Conservation (phyloP, 1,140 invertebrate genomes). For the Leptopilina boulardi region DNA sequence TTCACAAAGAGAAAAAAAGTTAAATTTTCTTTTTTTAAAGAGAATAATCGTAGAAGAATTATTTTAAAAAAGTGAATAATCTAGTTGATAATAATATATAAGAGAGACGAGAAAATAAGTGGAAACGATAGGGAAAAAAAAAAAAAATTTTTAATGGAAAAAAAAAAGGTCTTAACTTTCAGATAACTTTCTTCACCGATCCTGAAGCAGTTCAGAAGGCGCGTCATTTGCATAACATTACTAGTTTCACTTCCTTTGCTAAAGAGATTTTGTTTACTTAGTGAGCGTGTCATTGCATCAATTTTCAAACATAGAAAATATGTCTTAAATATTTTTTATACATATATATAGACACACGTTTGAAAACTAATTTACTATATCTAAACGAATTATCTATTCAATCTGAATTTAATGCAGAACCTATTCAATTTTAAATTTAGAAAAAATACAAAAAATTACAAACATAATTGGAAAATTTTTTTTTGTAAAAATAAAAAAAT, state of each 20-base stretch:
- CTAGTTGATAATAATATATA: not conserved
- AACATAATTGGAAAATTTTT: not conserved
- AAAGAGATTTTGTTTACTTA: constrained; percentile 14
- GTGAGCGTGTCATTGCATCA: constrained; percentile 1
- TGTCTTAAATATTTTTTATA: not conserved
- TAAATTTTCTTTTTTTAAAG: no score
- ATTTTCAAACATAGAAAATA: not conserved
- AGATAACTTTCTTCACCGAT: not conserved
- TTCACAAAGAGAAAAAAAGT: no score
- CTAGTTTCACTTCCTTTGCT: not conserved
- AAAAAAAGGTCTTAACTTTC: not conserved
- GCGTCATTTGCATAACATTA: not conserved
- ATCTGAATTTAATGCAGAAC: not conserved
- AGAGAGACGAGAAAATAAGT: not conserved
- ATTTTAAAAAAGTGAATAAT: not conserved
- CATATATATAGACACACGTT: not conserved
- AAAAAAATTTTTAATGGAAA: not conserved
- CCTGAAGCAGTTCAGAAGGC: not conserved
- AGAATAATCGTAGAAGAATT: not conserved
- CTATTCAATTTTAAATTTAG: not conserved
- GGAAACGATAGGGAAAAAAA: not conserved
- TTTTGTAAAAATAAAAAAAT: no score
- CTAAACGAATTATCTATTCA: not conserved
- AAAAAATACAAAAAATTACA: not conserved
- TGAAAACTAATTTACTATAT: not conserved